Percentiles rank a stretch among this genome's conserved stretches.
Conservation (phyloP, 2,797 vertebrate genomes). For the Lepidocolaptes lacrymiger region DNA sequence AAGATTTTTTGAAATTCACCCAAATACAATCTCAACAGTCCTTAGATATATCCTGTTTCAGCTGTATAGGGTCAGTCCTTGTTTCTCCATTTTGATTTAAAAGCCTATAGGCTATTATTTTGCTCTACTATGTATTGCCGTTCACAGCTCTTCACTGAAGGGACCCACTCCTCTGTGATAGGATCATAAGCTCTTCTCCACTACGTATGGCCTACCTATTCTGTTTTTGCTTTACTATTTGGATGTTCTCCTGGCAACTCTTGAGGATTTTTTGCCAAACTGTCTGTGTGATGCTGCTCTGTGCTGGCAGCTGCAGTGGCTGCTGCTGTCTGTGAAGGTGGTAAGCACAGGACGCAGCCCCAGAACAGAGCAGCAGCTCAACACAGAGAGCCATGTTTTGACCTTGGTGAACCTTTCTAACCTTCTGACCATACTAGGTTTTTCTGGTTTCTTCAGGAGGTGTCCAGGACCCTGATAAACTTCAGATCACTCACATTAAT, state of each 20-base stretch:
- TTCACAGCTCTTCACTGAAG: not conserved
- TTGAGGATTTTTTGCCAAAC: not conserved
- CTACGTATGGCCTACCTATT: not conserved
- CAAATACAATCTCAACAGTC: fast-evolving
- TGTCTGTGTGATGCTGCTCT: not conserved
- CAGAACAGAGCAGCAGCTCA: not conserved
- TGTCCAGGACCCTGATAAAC: not conserved
- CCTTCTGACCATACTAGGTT: not conserved
- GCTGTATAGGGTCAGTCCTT: not conserved
- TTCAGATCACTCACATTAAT: not conserved
- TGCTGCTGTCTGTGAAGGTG: not conserved
- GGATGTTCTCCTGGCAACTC: not conserved
- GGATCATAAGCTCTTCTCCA: not conserved
- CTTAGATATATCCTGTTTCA: not conserved
- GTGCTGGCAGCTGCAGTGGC: not conserved
- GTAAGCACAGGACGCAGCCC: fast-evolving
- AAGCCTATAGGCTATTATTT: not conserved
- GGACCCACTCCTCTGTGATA: not conserved
- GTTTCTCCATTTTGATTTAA: not conserved
- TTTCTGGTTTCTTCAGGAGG: not conserved
- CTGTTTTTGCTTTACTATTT: not conserved
- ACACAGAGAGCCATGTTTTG: fast-evolving
- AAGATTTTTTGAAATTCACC: not conserved
- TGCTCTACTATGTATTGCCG: not conserved
- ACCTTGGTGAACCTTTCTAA: not conserved